Conservation (phyloP, 2,113 vertebrate genomes). For the Pelobates fuscus region DNA sequence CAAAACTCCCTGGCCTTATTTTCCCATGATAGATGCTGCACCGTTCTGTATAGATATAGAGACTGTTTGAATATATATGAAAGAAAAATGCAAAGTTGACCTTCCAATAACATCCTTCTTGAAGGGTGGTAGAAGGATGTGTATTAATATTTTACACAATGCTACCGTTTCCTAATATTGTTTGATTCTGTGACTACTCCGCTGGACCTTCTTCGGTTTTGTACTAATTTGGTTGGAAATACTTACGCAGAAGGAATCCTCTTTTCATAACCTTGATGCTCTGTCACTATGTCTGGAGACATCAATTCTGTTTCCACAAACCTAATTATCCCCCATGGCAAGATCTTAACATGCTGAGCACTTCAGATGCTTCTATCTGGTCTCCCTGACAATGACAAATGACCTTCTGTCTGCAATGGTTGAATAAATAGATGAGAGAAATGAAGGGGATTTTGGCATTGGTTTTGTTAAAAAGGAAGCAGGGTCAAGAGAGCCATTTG, state of each 20-base stretch:
- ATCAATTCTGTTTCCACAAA: accelerated
- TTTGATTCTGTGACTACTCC: neutral
- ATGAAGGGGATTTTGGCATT: accelerated
- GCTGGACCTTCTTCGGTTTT: neutral
- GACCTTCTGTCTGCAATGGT: neutral
- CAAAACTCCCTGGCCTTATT: too few relatives aligned
- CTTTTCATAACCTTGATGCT: neutral
- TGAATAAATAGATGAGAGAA: conserved; percentile 28
- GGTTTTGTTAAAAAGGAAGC: accelerated
- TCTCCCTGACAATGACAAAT: neutral
- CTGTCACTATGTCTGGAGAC: neutral
- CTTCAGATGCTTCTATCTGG: neutral
- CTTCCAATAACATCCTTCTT: too few relatives aligned
- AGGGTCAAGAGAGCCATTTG: accelerated
- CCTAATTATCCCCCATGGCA: neutral
- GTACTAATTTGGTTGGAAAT: neutral
- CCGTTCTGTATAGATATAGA: too few relatives aligned
- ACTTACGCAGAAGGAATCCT: neutral
- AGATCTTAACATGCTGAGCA: conserved; percentile 2
- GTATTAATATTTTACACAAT: too few relatives aligned
- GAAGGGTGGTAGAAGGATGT: too few relatives aligned
- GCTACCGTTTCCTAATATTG: neutral
- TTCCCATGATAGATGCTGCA: too few relatives aligned
- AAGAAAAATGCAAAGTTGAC: too few relatives aligned
- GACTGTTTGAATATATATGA: too few relatives aligned